Evolutionary conservation across 2,797 vertebrate species (phyloP).

Genomic region (Spinibarbus caldwelli): DNA sequence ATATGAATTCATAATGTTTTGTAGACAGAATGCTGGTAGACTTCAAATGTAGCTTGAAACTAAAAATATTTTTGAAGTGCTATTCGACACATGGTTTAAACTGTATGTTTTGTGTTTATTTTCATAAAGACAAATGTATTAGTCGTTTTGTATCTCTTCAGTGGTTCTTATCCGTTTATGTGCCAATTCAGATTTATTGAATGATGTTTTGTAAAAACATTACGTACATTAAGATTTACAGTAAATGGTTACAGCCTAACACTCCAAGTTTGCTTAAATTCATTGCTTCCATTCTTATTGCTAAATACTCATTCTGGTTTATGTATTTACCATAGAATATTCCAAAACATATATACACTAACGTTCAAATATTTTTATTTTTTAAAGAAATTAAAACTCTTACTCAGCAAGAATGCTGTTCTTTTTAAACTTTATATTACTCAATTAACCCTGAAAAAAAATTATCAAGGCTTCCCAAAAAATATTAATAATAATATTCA

Average conservation of each 20-base stretch:
- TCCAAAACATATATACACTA: neutral
- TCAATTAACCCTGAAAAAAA: neutral
- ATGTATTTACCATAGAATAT: neutral
- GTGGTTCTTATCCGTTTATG: constrained; percentile 58
- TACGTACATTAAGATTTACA: constrained; percentile 56
- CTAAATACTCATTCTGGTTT: neutral
- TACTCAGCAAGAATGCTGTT: neutral
- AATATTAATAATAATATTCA: neutral
- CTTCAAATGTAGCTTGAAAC: constrained; percentile 64
- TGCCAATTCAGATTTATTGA: constrained; percentile 63
- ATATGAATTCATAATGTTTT: constrained; percentile 64
- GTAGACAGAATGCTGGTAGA: constrained; percentile 65
- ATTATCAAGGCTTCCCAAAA: neutral
- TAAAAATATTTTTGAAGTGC: constrained; percentile 64
- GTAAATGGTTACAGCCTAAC: constrained; percentile 57
- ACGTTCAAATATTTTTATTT: no score
- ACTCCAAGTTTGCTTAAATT: constrained; percentile 34
- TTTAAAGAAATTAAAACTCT: neutral
- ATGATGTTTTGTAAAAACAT: constrained; percentile 65
- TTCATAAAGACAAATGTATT: constrained; percentile 63
- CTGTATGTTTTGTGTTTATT: constrained; percentile 63
- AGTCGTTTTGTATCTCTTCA: constrained; percentile 61
- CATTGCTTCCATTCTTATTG: constrained; percentile 2
- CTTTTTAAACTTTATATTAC: neutral
- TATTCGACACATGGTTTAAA: constrained; percentile 60